Evolutionary conservation across 2,113 vertebrate genomes (phyloP).

Genomic region (Pseudopodoces humilis): DNA sequence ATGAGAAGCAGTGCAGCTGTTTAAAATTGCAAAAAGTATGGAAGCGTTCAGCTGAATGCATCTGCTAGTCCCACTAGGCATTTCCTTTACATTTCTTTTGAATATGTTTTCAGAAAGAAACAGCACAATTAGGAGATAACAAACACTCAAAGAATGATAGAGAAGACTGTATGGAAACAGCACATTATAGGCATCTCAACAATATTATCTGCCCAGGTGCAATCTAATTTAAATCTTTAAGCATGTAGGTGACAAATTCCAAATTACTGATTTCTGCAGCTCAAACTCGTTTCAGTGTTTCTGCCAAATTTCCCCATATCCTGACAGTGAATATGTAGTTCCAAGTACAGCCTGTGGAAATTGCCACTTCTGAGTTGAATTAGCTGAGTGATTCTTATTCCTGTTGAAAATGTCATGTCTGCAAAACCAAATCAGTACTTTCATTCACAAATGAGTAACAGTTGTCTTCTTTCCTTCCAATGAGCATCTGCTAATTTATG

Average conservation of each 20-base stretch:
- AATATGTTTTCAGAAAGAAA: not conserved
- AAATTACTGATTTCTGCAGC: not conserved
- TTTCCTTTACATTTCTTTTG: not conserved
- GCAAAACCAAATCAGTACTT: not conserved
- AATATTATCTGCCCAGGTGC: not conserved
- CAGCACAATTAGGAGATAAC: not conserved
- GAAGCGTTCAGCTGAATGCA: not conserved
- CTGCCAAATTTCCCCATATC: not conserved
- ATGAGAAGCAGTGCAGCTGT: not conserved
- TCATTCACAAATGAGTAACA: not conserved
- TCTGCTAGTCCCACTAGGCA: not conserved
- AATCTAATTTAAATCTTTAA: not conserved
- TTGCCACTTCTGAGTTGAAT: not conserved
- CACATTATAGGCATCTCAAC: not conserved
- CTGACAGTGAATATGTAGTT: not conserved
- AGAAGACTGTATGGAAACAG: not conserved
- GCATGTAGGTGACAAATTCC: not conserved
- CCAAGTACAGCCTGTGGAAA: not conserved
- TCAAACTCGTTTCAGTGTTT: not conserved
- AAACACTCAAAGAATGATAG: not conserved
- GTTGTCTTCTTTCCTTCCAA: not conserved
- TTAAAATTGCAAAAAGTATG: not conserved
- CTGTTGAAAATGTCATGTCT: not conserved
- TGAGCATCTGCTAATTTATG: slow-evolving; percentile 11
- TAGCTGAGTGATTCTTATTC: not conserved